These are phyloP conservation scores for Grammomys dolichurus DNA, from an alignment of 2,113 vertebrate species.

Conservation along the genomic window DNA sequence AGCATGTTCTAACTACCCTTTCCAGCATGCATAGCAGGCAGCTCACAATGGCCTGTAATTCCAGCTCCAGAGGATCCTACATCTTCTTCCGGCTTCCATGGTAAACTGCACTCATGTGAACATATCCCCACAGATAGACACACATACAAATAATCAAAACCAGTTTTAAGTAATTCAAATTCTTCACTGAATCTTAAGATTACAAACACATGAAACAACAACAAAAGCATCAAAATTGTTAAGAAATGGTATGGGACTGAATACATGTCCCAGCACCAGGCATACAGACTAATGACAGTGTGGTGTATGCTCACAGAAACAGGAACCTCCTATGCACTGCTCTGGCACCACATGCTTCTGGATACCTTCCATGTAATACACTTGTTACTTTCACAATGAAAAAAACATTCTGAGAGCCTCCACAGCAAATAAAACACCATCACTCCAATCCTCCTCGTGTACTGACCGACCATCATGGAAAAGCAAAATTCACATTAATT, in stretches of 20 bases:
- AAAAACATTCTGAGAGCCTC: conserved; percentile 47
- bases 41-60: neutral
- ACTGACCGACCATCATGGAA: conserved; percentile 45
- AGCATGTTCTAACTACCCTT: neutral
- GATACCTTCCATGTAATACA: conserved; percentile 28
- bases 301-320: neutral
- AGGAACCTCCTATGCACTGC: neutral
- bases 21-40: neutral
- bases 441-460: neutral
- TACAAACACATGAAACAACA: neutral
- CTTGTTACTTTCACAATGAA: conserved; percentile 62
- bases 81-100: neutral
- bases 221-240: neutral
- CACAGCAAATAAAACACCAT: conserved; percentile 46
- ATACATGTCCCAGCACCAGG: neutral
- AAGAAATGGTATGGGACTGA: conserved; percentile 19
- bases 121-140: neutral
- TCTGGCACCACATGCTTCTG: neutral
- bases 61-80: neutral
- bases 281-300: neutral
- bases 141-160: neutral
- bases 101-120: neutral
- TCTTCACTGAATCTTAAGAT: conserved; percentile 25
- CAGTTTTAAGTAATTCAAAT: neutral
- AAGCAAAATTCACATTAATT: conserved; percentile 65